Evolutionary conservation across 2,888 invertebrate species (phyloP).

Genomic region (Volucella bombylans): DNA sequence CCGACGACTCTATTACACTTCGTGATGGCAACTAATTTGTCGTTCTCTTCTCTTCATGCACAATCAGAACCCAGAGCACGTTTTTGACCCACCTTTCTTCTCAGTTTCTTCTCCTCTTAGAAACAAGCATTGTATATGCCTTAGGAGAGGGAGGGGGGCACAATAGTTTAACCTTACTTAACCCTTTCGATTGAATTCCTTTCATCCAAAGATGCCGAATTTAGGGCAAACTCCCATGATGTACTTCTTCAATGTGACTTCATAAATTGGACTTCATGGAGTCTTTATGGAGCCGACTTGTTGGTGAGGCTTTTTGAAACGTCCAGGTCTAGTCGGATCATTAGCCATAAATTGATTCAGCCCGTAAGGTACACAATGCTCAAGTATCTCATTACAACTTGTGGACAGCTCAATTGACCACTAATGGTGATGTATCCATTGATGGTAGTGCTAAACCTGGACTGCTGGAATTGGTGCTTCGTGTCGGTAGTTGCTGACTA

Average conservation of each 20-base stretch:
- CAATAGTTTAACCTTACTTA: slow-evolving; percentile 51
- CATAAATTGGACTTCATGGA: no score
- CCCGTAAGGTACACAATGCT: slow-evolving; percentile 17
- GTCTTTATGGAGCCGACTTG: not conserved
- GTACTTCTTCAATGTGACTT: not conserved
- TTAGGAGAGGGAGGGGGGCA: not conserved
- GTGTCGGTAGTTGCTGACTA: not conserved
- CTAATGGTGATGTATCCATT: slow-evolving; percentile 45
- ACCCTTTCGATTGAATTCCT: slow-evolving; percentile 44
- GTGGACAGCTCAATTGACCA: slow-evolving; percentile 54
- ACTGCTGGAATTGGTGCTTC: not conserved
- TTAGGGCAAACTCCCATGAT: not conserved
- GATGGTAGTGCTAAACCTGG: slow-evolving; percentile 7
- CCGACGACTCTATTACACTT: slow-evolving; percentile 58
- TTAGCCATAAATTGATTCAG: not conserved
- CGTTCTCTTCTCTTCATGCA: slow-evolving; percentile 31
- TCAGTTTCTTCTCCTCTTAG: not conserved
- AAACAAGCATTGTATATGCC: not conserved
- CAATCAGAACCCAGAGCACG: slow-evolving; percentile 57
- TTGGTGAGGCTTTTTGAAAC: slow-evolving; percentile 7
- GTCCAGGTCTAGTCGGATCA: slow-evolving; percentile 1
- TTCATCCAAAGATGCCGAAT: not conserved
- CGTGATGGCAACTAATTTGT: slow-evolving; percentile 65
- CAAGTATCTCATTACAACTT: slow-evolving; percentile 49
- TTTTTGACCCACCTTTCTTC: slow-evolving; percentile 70